Conservation (phyloP, 2,113 vertebrate genomes). For the Alaudala cheleensis region DNA sequence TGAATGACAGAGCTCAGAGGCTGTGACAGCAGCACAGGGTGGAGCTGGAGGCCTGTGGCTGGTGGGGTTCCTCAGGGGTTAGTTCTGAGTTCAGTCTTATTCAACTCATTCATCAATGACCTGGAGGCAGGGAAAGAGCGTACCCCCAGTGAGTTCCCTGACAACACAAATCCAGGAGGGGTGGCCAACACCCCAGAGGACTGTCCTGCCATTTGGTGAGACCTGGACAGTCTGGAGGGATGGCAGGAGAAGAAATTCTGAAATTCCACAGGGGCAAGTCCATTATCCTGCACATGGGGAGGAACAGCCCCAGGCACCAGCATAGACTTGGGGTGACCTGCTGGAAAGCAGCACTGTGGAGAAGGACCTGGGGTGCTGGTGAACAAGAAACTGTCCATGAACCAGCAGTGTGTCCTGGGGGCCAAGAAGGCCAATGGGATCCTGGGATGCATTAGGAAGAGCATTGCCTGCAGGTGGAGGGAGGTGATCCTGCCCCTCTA, state of each 20-base stretch:
- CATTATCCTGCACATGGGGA: not conserved
- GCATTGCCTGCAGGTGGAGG: accelerated
- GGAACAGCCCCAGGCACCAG: not conserved
- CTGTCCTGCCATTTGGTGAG: not conserved
- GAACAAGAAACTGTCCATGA: not conserved
- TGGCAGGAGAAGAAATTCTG: not conserved
- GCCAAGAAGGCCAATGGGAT: not conserved
- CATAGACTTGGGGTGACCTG: not conserved
- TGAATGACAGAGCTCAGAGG: not conserved
- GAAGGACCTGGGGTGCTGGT: not conserved
- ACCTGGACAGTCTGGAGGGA: not conserved
- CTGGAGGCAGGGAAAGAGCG: not conserved
- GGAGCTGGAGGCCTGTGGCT: not conserved
- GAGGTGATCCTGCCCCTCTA: not conserved
- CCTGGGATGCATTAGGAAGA: not conserved
- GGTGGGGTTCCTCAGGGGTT: not conserved
- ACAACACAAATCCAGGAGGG: not conserved
- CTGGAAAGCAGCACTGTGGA: not conserved
- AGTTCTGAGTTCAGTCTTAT: not conserved
- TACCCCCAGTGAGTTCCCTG: not conserved
- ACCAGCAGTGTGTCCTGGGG: not conserved
- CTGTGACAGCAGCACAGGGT: not conserved
- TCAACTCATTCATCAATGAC: not conserved
- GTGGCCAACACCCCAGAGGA: too few relatives aligned
- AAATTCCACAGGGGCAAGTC: not conserved